Conservation (phyloP, 2,888 invertebrate species). For the Conus canariensis region DNA sequence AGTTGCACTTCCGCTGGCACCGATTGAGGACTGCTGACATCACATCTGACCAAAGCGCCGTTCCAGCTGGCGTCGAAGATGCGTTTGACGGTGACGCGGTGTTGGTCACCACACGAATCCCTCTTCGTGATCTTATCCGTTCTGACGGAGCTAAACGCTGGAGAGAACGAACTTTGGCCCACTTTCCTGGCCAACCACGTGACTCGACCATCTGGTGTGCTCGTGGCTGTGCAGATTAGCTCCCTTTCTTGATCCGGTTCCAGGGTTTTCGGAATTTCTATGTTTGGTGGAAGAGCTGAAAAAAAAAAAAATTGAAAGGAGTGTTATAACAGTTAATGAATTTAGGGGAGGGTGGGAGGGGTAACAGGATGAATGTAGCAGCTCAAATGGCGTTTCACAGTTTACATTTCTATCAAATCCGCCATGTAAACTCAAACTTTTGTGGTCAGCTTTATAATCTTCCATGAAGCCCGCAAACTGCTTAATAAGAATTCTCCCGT, state of each 20-base stretch:
- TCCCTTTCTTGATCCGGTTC: neutral
- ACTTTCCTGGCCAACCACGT: neutral
- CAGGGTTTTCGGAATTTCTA: neutral
- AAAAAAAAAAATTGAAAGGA: too few relatives aligned
- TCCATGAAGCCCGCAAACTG: too few relatives aligned
- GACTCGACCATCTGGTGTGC: neutral
- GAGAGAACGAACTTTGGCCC: neutral
- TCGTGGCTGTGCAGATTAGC: constrained; percentile 2
- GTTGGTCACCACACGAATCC: neutral
- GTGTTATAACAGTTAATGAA: too few relatives aligned
- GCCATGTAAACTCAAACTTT: too few relatives aligned
- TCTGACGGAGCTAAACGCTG: neutral
- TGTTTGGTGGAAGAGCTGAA: neutral
- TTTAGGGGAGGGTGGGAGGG: too few relatives aligned
- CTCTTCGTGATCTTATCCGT: neutral
- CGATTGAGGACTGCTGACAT: neutral
- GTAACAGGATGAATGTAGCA: neutral
- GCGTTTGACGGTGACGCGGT: neutral
- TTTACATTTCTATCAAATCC: too few relatives aligned
- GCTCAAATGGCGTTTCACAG: too few relatives aligned
- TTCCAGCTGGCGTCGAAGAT: constrained; percentile 20
- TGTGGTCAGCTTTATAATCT: too few relatives aligned
- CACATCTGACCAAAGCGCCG: constrained; percentile 15
- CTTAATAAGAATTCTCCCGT: too few relatives aligned
- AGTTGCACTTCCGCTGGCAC: neutral